phyloP scores from a whole-genome alignment of 2,888 invertebrate species.

The Coelinius sp. region DNA sequence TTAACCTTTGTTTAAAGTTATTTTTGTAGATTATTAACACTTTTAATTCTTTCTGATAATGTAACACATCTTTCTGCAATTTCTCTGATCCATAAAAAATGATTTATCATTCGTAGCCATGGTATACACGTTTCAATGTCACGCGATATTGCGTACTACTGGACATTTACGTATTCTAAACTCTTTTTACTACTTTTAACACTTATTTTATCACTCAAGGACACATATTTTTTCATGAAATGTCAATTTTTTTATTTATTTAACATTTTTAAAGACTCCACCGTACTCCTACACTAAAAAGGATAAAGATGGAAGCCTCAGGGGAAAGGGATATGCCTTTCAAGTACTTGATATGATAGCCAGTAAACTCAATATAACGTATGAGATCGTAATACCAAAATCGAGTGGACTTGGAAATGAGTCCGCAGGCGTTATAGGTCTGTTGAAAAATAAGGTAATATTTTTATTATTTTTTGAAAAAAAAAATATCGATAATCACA shows the following conservation, averaged over 20 bases:
- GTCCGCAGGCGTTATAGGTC: slow-evolving; percentile 76
- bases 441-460: slow-evolving; percentile 76
- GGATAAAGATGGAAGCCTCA: slow-evolving; percentile 74
- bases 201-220: background rate
- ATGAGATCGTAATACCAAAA: slow-evolving; percentile 74
- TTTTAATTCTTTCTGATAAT: too few relatives aligned
- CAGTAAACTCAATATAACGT: slow-evolving; percentile 81
- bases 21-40: too few relatives aligned
- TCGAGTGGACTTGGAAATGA: slow-evolving; percentile 76
- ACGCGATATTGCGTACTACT: background rate
- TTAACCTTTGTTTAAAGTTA: too few relatives aligned
- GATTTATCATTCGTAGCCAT: background rate
- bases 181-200: background rate
- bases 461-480: background rate
- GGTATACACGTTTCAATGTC: background rate
- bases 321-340: slow-evolving; percentile 82
- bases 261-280: slow-evolving; percentile 57
- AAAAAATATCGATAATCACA: too few relatives aligned
- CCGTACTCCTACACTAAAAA: slow-evolving; percentile 63
- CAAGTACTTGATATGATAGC: slow-evolving; percentile 79
- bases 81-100: too few relatives aligned
- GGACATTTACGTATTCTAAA: background rate
- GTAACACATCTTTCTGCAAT: too few relatives aligned
- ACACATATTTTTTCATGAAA: background rate
- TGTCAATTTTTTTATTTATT: slow-evolving; percentile 1